Evolutionary conservation across 1,140 invertebrate species (phyloP), one percentile per base, ranked within the genome.

Genomic region (Ceratina australensis): DNA sequence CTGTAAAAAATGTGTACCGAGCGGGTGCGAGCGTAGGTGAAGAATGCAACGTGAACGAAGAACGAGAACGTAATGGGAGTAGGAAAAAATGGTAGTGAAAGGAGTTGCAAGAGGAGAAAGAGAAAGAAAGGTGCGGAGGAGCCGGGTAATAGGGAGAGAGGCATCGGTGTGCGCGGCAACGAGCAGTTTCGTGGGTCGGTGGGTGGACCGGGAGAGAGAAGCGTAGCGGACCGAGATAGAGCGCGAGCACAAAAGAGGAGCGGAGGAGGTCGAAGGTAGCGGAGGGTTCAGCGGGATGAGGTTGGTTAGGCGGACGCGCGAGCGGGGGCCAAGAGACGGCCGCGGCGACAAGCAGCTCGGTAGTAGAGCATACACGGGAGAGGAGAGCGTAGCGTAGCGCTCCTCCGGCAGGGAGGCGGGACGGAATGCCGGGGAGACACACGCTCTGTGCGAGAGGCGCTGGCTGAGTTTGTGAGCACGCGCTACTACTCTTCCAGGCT

Each of bases 391-490:
- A 42, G 64, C n/a, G 65, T 22, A 65, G 20, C 20, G 20, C 42
- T 42, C 33, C 42, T 42, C 33, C 50, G 78, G 20, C 49, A 49
- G 56, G 54, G 52, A 12, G 26, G 26, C 42, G n/a, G 54, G 24
- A 26, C 10, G 33, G 28, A 69, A 18, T 22, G 64, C n/a, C 47
- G 67, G 60, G 59, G 77, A 75, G 76, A 50, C 67, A 81, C 75
- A 74, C 79, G 68, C 57, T n/a, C n/a, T 75, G 56, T 56, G 67
- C 78, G 84, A 81, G 80, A 85, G 73, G 81, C 78, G 78, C 81
- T 80, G 81, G 78, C 74, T 78, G 83, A 86, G 85, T 85, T 86
- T 83, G 83, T 28, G 85, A 86, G 85, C 83, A 86, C 85, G 85
- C 85, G 85, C 85, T 86, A 78, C 83, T 80, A 81, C 85, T 86